phyloP scores from a whole-genome alignment of 2,113 vertebrate species.

The Spermophilus dauricus region DNA sequence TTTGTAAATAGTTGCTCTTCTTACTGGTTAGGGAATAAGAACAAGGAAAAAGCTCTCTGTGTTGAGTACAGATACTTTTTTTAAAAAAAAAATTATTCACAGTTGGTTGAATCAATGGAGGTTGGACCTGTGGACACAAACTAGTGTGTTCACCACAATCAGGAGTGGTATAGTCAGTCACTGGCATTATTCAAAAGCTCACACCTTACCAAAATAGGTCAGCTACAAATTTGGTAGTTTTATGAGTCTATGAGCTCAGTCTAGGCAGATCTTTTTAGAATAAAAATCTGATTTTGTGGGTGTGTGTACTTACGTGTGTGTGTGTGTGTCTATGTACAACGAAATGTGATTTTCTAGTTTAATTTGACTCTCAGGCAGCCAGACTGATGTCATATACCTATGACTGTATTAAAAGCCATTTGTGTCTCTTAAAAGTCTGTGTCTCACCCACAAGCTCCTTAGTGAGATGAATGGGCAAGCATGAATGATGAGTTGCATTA shows the following conservation, averaged over 20 bases:
- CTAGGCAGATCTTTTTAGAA: not conserved
- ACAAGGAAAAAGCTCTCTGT: not conserved
- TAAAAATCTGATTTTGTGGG: not conserved
- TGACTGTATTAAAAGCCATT: not conserved
- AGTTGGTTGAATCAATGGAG: not conserved
- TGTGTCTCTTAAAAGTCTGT: not conserved
- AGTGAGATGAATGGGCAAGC: not conserved
- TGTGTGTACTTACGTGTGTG: not conserved
- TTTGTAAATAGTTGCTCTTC: not conserved
- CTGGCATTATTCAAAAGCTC: not conserved
- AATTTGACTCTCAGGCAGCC: not conserved
- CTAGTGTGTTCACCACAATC: not conserved
- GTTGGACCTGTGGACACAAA: not conserved
- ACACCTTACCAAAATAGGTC: not conserved
- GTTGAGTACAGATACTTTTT: not conserved
- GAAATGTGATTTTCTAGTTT: not conserved
- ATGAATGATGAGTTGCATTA: not conserved
- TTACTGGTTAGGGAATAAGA: not conserved
- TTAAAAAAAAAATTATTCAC: too few relatives aligned
- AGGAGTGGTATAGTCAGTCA: not conserved
- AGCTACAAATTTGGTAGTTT: not conserved
- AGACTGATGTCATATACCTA: not conserved
- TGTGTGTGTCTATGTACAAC: not conserved
- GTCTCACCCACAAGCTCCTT: not conserved
- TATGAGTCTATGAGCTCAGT: not conserved